Evolutionary conservation across 2,113 vertebrate species (phyloP).

Genomic region (Condylura cristata): DNA sequence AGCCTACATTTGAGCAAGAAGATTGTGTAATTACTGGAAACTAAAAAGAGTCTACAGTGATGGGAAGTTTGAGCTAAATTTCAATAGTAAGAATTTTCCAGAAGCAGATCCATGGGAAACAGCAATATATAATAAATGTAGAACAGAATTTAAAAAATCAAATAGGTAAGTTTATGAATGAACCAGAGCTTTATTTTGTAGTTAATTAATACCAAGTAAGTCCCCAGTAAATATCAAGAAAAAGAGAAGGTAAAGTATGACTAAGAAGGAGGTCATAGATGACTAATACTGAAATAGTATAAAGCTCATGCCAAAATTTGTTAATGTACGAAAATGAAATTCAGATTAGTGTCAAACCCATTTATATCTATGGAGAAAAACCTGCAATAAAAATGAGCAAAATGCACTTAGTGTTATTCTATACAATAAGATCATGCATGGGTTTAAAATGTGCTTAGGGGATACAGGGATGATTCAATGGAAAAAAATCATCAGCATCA

Average conservation of each 20-base stretch:
- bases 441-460: slow-evolving; percentile 24
- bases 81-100: background rate
- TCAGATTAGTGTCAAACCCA: slow-evolving; percentile 9
- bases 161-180: background rate
- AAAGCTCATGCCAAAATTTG: slow-evolving; percentile 29
- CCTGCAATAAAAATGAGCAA: background rate
- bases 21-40: slow-evolving; percentile 22
- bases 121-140: background rate
- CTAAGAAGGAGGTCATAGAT: background rate
- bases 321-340: slow-evolving; percentile 4
- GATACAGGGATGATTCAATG: background rate
- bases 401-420: background rate
- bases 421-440: background rate
- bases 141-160: slow-evolving; percentile 19
- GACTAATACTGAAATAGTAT: background rate
- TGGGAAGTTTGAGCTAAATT: background rate
- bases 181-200: slow-evolving; percentile 23
- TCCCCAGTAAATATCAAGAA: background rate
- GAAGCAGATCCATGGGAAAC: background rate
- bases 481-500: background rate
- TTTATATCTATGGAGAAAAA: background rate
- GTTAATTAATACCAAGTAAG: slow-evolving; percentile 22
- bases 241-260: background rate
- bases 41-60: background rate
- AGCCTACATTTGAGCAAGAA: background rate